Percentiles rank a stretch among this genome's conserved stretches.
Evolutionary conservation across 2,113 vertebrate genomes (phyloP).

Genomic region (Polypterus senegalus): DNA sequence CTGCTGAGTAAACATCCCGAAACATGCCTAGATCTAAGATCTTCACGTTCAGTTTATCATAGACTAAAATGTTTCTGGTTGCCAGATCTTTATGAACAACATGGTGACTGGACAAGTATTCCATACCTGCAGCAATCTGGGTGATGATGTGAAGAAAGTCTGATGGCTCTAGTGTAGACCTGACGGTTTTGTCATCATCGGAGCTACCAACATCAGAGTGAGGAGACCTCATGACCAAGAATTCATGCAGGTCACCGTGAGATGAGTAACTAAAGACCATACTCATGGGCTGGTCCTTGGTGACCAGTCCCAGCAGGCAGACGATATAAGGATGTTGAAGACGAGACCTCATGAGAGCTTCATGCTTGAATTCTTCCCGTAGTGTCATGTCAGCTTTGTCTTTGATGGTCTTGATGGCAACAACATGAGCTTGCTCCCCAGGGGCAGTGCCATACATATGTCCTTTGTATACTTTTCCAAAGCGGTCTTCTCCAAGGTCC

Average conservation of each 20-base stretch:
- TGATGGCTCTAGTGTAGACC: slow-evolving; percentile 77
- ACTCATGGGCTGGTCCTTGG: slow-evolving; percentile 83
- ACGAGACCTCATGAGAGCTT: slow-evolving; percentile 69
- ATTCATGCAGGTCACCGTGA: slow-evolving; percentile 86
- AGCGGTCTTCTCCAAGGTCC: slow-evolving; percentile 87
- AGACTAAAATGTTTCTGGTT: slow-evolving; percentile 82
- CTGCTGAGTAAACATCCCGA: slow-evolving; percentile 88
- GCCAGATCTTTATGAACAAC: slow-evolving; percentile 90
- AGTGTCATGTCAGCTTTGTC: slow-evolving; percentile 79
- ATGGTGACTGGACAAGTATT: slow-evolving; percentile 83
- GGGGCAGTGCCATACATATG: slow-evolving; percentile 75
- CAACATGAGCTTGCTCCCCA: slow-evolving; percentile 77
- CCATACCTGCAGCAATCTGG: slow-evolving; percentile 91
- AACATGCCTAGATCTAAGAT: slow-evolving; percentile 86
- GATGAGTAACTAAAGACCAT: slow-evolving; percentile 83
- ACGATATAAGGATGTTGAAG: slow-evolving; percentile 85
- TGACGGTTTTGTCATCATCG: slow-evolving; percentile 81
- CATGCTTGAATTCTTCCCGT: slow-evolving; percentile 84
- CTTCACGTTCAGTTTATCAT: slow-evolving; percentile 81
- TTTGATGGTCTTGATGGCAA: slow-evolving; percentile 87
- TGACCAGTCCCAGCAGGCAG: slow-evolving; percentile 75
- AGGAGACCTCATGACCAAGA: slow-evolving; percentile 84
- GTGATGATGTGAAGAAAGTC: slow-evolving; percentile 84
- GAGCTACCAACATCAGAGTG: slow-evolving; percentile 88
- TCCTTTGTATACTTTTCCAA: slow-evolving; percentile 91